A percentile compares a stretch with the other conserved stretches of the same genome.
phyloP scores from a whole-genome alignment of 1,140 invertebrate species.

The Ooceraea biroi region DNA sequence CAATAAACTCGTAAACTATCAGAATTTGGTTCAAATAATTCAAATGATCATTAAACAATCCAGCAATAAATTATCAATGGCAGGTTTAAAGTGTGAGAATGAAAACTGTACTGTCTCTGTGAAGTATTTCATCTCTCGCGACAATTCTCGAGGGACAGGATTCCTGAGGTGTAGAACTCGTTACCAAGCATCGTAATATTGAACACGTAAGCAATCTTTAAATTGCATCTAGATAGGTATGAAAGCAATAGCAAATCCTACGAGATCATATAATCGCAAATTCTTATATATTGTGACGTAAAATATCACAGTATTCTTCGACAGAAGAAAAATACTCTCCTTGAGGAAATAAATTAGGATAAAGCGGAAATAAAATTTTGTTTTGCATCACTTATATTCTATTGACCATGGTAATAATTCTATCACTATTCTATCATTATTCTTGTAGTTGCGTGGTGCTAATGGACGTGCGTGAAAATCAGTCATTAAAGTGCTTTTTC shows the following conservation, averaged over 20 bases:
- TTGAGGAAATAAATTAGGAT: neutral
- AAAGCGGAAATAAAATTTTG: neutral
- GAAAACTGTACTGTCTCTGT: neutral
- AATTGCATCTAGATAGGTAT: slow-evolving; percentile 1
- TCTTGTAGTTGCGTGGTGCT: neutral
- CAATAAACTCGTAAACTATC: too few species aligned
- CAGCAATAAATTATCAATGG: slow-evolving; percentile 12
- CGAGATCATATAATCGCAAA: neutral
- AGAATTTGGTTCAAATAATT: slow-evolving; percentile 12
- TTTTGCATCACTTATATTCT: slow-evolving; percentile 29
- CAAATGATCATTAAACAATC: slow-evolving; percentile 21
- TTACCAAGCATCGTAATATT: slow-evolving; percentile 3
- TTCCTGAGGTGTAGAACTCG: neutral
- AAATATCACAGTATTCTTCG: neutral
- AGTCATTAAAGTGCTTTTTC: slow-evolving; percentile 63
- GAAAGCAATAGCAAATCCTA: neutral
- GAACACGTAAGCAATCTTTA: neutral
- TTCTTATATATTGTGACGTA: neutral
- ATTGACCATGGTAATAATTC: slow-evolving; percentile 13
- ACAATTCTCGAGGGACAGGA: slow-evolving; percentile 4
- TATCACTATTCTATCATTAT: slow-evolving; percentile 19
- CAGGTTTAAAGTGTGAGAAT: slow-evolving; percentile 9
- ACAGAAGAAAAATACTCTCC: neutral
- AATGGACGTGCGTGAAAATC: slow-evolving; percentile 58
- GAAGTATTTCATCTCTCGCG: neutral